Conservation (phyloP, 2,113 vertebrate species). For the Lagopus leucura region DNA sequence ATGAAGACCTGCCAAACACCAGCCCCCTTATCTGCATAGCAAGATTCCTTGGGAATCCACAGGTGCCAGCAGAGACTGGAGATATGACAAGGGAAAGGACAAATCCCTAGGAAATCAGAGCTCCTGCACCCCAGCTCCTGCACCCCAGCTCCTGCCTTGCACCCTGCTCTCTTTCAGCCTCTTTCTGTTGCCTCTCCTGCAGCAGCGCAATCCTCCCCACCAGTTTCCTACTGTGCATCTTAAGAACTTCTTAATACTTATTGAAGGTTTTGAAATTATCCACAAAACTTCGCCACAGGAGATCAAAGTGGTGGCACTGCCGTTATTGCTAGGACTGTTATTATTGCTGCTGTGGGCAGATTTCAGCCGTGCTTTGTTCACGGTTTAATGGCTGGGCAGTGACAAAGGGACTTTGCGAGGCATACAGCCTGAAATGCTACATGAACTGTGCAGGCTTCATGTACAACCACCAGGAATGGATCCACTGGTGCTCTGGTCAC, state of each 20-base stretch:
- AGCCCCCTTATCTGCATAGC: not conserved
- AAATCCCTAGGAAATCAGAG: not conserved
- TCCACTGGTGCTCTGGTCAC: not conserved
- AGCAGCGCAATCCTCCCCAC: not conserved
- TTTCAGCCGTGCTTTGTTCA: not conserved
- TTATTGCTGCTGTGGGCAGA: not conserved
- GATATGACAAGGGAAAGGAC: not conserved
- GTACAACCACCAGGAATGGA: not conserved
- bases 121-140: not conserved
- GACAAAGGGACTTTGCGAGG: not conserved
- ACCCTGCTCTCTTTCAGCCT: not conserved
- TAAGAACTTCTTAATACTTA: not conserved
- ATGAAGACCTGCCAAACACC: rapidly evolving
- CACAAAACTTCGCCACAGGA: not conserved
- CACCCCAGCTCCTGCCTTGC: not conserved
- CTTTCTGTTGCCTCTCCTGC: not conserved
- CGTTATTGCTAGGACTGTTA: not conserved
- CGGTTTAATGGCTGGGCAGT: conserved; percentile 7
- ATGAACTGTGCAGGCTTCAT: not conserved
- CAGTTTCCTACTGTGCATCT: not conserved
- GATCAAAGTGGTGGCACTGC: not conserved
- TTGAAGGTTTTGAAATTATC: conserved; percentile 20
- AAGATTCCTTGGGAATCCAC: not conserved
- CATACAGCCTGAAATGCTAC: rapidly evolving
- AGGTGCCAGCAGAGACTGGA: not conserved